A percentile compares a stretch with the other conserved stretches of the same genome.
Evolutionary conservation across 2,113 vertebrate species (phyloP).

Genomic region (Megalops atlanticus): DNA sequence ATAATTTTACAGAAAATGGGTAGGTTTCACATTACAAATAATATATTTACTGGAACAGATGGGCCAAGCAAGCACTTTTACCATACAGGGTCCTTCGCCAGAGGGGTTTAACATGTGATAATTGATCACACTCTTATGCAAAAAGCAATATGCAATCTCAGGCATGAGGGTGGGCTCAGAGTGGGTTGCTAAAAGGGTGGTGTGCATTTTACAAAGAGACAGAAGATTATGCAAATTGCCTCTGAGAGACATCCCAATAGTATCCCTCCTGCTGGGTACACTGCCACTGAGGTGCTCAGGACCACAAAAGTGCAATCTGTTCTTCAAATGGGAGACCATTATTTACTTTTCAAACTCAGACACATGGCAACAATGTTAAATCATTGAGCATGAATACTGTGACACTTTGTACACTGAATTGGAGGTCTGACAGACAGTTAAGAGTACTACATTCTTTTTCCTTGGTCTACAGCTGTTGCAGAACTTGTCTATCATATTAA

Average conservation of each 20-base stretch:
- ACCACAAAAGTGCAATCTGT: constrained; percentile 36
- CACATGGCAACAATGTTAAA: constrained; percentile 8
- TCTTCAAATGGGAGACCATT: constrained; percentile 21
- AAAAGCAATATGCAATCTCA: constrained; percentile 42
- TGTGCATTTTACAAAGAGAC: constrained; percentile 50
- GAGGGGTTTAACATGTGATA: constrained; percentile 63
- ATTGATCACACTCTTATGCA: constrained; percentile 47
- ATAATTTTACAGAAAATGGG: too few relatives aligned
- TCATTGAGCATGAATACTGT: not conserved
- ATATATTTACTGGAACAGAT: constrained; percentile 67
- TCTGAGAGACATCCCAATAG: constrained; percentile 49
- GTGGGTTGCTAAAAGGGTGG: not conserved
- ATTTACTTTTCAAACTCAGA: constrained; percentile 7
- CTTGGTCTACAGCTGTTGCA: constrained; percentile 19
- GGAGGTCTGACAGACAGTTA: not conserved
- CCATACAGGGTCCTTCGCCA: constrained; percentile 35
- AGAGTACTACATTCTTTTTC: constrained; percentile 17
- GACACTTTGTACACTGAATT: not conserved
- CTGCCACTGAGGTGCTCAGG: constrained; percentile 27
- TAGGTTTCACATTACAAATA: too few relatives aligned
- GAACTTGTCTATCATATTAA: too few relatives aligned
- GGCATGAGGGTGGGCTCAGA: constrained; percentile 39
- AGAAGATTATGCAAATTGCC: constrained; percentile 64
- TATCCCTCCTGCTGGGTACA: constrained; percentile 27
- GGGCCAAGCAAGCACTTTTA: constrained; percentile 57